Evolutionary conservation across 2,113 vertebrate species (phyloP).

Genomic region (Dunckerocampus dactyliophorus): DNA sequence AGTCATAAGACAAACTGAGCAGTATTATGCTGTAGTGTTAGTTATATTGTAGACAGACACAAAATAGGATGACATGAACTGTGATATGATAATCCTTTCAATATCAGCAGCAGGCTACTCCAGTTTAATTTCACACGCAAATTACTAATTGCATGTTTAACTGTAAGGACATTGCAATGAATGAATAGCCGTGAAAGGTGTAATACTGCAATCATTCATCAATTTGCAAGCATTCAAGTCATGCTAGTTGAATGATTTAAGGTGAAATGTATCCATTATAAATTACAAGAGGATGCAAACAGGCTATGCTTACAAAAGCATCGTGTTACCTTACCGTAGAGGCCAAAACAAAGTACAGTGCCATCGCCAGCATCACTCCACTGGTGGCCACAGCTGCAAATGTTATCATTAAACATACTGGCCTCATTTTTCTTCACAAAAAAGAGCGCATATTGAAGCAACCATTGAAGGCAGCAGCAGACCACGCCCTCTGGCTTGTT

Average conservation of each 20-base stretch:
- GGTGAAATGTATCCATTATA: background rate
- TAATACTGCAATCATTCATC: too few relatives aligned
- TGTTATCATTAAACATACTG: conserved; percentile 28
- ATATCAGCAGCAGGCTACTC: too few relatives aligned
- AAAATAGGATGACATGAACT: too few relatives aligned
- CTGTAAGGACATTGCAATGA: too few relatives aligned
- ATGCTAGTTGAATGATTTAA: background rate
- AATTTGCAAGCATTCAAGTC: too few relatives aligned
- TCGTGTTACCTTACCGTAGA: conserved; percentile 53
- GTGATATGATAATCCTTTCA: too few relatives aligned
- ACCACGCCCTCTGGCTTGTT: conserved; percentile 29
- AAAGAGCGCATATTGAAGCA: background rate
- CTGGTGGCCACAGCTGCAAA: conserved; percentile 35
- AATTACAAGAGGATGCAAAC: background rate
- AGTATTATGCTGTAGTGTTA: too few relatives aligned
- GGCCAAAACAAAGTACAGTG: conserved; percentile 47
- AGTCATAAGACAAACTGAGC: too few relatives aligned
- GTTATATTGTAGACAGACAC: too few relatives aligned
- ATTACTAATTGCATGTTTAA: too few relatives aligned
- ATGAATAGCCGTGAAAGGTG: too few relatives aligned
- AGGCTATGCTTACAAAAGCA: background rate
- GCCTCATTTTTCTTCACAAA: background rate
- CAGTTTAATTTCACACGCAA: too few relatives aligned
- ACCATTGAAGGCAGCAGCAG: background rate
- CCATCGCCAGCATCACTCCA: conserved; percentile 40